Evolutionary conservation across 2,888 invertebrate genomes (phyloP).

Genomic region (Campaea margaritaria): DNA sequence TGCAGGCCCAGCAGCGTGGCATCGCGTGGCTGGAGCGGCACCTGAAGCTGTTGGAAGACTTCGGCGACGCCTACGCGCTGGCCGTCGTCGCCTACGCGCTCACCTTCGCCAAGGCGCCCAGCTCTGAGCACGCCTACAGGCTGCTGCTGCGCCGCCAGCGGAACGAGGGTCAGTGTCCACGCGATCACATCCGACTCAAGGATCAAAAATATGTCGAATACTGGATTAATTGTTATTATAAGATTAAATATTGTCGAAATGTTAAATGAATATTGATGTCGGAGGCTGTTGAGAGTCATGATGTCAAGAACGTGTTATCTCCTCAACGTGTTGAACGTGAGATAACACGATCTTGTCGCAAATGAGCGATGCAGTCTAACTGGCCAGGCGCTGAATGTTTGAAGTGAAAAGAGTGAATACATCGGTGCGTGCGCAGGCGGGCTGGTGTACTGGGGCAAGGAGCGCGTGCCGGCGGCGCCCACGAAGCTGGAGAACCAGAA

Average conservation of each 20-base stretch:
- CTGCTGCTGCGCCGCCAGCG: slow-evolving; percentile 88
- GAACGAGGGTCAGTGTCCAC: slow-evolving; percentile 84
- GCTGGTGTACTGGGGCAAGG: slow-evolving; percentile 93
- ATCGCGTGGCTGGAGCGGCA: slow-evolving; percentile 93
- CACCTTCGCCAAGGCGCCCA: slow-evolving; percentile 92
- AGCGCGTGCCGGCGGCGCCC: slow-evolving; percentile 91
- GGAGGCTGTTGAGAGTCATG: too few species aligned
- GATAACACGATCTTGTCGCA: too few species aligned
- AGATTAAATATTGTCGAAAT: too few species aligned
- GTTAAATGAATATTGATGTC: too few species aligned
- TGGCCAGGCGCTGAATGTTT: too few species aligned
- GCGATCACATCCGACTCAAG: too few species aligned
- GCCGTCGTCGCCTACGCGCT: slow-evolving; percentile 96
- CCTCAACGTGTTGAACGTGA: too few species aligned
- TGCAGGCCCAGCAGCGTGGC: slow-evolving; percentile 90
- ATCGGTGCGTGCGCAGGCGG: slow-evolving; percentile 82
- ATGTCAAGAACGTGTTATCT: too few species aligned
- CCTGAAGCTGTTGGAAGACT: slow-evolving; percentile 89
- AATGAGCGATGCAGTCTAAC: too few species aligned
- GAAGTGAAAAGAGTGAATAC: too few species aligned
- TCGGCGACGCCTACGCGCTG: slow-evolving; percentile 92
- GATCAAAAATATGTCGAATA: too few species aligned
- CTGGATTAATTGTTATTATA: too few species aligned
- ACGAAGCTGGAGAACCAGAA: slow-evolving; percentile 96
- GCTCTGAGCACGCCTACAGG: slow-evolving; percentile 92